A percentile compares a stretch with the other conserved stretches of the same genome.
Conservation (phyloP, 2,888 invertebrate genomes). For the Temnothorax rugatulus region DNA sequence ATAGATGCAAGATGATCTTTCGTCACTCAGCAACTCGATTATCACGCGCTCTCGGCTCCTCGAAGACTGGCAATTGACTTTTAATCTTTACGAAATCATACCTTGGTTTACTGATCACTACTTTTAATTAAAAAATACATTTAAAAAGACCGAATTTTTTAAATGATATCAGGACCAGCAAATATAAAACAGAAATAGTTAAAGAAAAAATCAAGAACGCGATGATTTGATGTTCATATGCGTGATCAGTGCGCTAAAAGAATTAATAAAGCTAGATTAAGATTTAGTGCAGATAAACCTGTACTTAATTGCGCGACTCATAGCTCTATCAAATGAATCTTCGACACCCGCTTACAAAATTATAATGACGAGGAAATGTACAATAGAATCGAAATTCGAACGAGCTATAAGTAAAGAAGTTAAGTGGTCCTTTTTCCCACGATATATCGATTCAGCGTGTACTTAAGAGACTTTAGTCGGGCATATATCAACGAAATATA, state of each 20-base stretch:
- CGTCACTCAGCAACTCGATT: constrained; percentile 57
- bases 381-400: constrained; percentile 30
- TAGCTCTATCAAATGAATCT: background rate
- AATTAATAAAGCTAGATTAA: background rate
- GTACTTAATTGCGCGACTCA: constrained; percentile 4
- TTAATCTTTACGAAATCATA: constrained; percentile 23
- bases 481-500: constrained; percentile 53
- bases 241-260: background rate
- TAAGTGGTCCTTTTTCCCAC: background rate
- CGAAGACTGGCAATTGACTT: constrained; percentile 17
- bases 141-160: background rate
- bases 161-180: background rate
- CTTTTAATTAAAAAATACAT: background rate
- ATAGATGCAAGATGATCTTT: constrained; percentile 60
- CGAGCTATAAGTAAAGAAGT: background rate
- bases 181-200: background rate
- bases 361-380: background rate
- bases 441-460: background rate
- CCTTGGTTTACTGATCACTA: background rate
- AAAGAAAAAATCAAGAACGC: background rate
- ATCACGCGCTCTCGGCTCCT: constrained; percentile 14
- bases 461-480: constrained; percentile 20
- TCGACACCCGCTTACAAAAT: background rate
- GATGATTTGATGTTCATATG: background rate
- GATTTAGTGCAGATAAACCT: background rate